Base-by-base conservation (phyloP, 2,797 vertebrate species). In the Pogoniulus pusillus region DNA sequence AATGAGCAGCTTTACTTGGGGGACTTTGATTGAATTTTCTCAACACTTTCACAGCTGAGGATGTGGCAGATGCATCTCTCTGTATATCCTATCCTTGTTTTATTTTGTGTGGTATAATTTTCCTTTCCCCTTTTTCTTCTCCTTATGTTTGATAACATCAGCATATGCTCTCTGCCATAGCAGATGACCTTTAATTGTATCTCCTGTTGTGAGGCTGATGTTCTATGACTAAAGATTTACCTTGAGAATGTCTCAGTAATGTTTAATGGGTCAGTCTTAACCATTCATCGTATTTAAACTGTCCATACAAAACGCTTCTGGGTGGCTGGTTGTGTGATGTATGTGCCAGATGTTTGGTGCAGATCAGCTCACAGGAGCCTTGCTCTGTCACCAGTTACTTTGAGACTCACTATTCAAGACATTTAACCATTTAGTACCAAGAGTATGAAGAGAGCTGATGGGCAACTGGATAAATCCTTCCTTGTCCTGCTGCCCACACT, bases 151-250 rank as follows among this genome's bases (percentile, higher is more conserved):
- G 45, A 82, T 77, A 93, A 53, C 26, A 89, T 59, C 72, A 80
- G 19, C 94, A 85, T 94, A 93, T 90, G 90, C 74, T 93, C 51
- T 82, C 41, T 91, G 45, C 16, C 59, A 39, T 10, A 77, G 66
- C 41, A 85, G 78, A 53, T 89, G 94, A 95, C 91, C 88, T 93
- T 87, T 94, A 95, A 94, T 87, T 93, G 64, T 86, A 65, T 55
- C 72, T 87, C 84, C 32, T 80, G 41, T 89, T 87, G 91, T n/a
- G 86, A 93, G n/a, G 24, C 58, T 94, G 88, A 91, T 93, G 72
- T 58, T 91, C 41, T 87, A 7, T 65, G 72, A 89, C 73, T 93
- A 82, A 79, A 91, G 84, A 93, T 93, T 95, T 94, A 94, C 91
- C 94, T 95, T 90, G 86, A 87, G 62, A 93, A 85, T 51, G 22